Evolutionary conservation across 2,113 vertebrate genomes (phyloP), one percentile per base, ranked within the genome.

Genomic region (Cheirogaleus medius): DNA sequence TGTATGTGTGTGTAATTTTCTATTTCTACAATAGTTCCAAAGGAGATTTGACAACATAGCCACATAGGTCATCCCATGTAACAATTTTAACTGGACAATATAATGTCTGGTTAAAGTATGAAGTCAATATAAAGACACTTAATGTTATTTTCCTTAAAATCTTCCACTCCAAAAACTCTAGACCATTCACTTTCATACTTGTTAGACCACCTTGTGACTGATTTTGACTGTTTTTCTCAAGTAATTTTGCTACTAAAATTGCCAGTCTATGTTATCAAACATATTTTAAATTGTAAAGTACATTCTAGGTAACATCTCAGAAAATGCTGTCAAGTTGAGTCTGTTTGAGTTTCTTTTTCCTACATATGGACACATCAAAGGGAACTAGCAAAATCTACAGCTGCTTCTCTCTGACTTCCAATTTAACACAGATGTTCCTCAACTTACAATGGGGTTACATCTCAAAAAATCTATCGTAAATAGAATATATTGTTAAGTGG

Each of bases 171-270:
- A 56, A 32, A 87, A 97, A 90, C 4, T 69, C n/a, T 68, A 77
- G 20, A 76, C 39, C 14, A 81, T 8, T 60, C 13, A 68, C 29
- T 89, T 94, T 0, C 9, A 58, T 90, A 74, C 39, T n/a, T 44
- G 58, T 86, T 54, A 13, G 9, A 52, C n/a, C 14, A 88, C 2
- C 2, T 74, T 18, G 49, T 37, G 34, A 74, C 63, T 95, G 64
- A 82, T 52, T 94, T 89, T 82, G 49, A 1, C 49, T 63, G 37
- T 56, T 91, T 82, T 90, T 87, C 42, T 93, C 66, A 77, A 93
- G 37, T 11, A 88, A 49, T 10, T 66, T 90, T 27, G 15, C 37
- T 47, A 47, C 37, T 47, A 54, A 85, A 90, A 64, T 82, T 90
- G 29, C 1, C 71, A 80, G 4, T 37, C 52, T 84, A 20, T 87